These are phyloP conservation scores for Coregonus ussuriensis DNA, from an alignment of 2,797 vertebrate species.

Conservation along the genomic window DNA sequence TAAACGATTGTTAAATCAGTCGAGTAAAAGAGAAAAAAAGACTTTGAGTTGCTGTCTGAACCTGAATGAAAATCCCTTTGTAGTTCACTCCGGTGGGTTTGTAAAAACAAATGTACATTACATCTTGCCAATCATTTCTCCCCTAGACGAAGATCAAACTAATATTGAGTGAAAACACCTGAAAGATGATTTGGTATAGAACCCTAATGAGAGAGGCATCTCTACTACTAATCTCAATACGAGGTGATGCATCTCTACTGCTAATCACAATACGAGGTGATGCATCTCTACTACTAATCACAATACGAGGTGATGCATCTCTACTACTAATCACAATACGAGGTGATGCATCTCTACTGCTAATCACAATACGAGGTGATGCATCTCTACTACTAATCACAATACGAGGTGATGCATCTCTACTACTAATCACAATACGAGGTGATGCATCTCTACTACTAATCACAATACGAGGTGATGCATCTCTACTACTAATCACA, in stretches of 20 bases:
- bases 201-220: constrained; percentile 61
- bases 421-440: constrained; percentile 51
- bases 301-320: constrained; percentile 17
- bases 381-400: too few relatives aligned
- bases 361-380: constrained; percentile 52
- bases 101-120: constrained; percentile 71
- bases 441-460: too few relatives aligned
- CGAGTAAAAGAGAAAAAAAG: constrained; percentile 52
- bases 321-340: too few relatives aligned
- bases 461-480: constrained; percentile 1
- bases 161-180: constrained; percentile 69
- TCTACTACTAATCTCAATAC: constrained; percentile 57
- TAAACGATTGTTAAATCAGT: constrained; percentile 74
- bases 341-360: constrained; percentile 6
- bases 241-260: background rate
- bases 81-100: constrained; percentile 68
- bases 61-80: constrained; percentile 69
- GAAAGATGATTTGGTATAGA: constrained; percentile 56
- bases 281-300: constrained; percentile 48
- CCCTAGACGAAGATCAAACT: constrained; percentile 70
- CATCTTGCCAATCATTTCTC: constrained; percentile 75
- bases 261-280: background rate
- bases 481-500: constrained; percentile 47
- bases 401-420: constrained; percentile 5
- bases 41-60: constrained; percentile 63